Percentiles rank a stretch among this genome's conserved stretches.
phyloP scores from a whole-genome alignment of 2,113 vertebrate genomes.

The Cephalopholis sonnerati region DNA sequence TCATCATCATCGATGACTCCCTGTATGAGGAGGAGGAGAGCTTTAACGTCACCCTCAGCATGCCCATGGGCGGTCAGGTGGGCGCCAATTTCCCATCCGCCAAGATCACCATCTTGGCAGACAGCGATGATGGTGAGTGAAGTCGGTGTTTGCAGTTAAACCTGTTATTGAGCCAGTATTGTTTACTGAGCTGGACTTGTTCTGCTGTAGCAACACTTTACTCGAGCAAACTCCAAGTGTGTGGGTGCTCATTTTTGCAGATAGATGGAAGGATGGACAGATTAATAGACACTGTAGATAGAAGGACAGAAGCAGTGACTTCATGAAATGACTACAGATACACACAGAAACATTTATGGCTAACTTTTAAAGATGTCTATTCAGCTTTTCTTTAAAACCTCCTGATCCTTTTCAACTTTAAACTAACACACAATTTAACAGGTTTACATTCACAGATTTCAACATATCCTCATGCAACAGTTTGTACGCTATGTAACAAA shows the following conservation, averaged over 20 bases:
- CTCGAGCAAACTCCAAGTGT: background rate
- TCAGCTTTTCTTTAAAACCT: background rate
- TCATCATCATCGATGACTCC: slow-evolving; percentile 90
- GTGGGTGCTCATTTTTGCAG: background rate
- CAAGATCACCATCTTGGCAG: slow-evolving; percentile 86
- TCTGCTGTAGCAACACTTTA: background rate
- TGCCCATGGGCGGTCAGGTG: slow-evolving; percentile 87
- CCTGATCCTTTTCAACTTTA: background rate
- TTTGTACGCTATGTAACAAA: too few relatives aligned
- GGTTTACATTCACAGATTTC: background rate
- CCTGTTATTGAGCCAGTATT: too few relatives aligned
- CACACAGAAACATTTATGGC: too few relatives aligned
- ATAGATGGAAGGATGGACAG: too few relatives aligned
- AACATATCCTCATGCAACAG: too few relatives aligned
- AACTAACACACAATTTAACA: background rate
- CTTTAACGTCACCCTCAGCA: slow-evolving; percentile 89
- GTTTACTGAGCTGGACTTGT: background rate
- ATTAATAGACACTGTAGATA: background rate
- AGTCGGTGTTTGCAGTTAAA: too few relatives aligned
- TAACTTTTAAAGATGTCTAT: background rate
- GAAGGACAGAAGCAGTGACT: background rate
- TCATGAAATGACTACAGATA: background rate
- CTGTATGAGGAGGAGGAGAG: slow-evolving; percentile 91
- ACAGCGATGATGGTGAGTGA: slow-evolving; percentile 88
- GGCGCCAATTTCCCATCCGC: slow-evolving; percentile 84